Evolutionary conservation across 2,797 vertebrate genomes (phyloP).

Genomic region (Triplophysa yarkandensis): DNA sequence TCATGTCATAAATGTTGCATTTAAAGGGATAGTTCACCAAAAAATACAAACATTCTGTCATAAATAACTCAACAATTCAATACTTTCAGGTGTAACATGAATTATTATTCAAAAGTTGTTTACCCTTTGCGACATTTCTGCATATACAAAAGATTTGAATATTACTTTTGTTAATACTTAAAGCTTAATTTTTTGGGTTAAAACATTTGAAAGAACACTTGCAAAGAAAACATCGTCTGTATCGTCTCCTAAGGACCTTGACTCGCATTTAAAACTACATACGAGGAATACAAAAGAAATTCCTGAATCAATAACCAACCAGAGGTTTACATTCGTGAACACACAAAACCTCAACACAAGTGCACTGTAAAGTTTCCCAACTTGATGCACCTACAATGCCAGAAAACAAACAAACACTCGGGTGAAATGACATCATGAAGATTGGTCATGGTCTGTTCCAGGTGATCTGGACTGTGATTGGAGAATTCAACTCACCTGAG

Average conservation of each 20-base stretch:
- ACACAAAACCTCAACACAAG: too few relatives aligned
- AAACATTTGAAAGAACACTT: background rate
- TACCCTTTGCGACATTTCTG: too few relatives aligned
- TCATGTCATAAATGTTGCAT: background rate
- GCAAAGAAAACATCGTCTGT: background rate
- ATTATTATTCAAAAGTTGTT: too few relatives aligned
- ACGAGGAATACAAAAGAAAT: background rate
- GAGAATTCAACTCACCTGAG: slow-evolving; percentile 66
- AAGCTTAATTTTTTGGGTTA: background rate
- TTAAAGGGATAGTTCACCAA: background rate
- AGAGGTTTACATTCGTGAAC: too few relatives aligned
- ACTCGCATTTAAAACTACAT: too few relatives aligned
- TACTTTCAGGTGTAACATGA: too few relatives aligned
- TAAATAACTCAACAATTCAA: too few relatives aligned
- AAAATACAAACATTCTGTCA: too few relatives aligned
- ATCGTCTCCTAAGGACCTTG: too few relatives aligned
- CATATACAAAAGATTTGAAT: too few relatives aligned
- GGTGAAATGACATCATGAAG: background rate
- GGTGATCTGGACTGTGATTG: background rate
- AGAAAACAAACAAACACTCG: background rate
- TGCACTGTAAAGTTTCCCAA: too few relatives aligned
- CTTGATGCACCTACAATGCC: background rate
- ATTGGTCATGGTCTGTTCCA: background rate
- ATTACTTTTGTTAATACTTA: background rate
- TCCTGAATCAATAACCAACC: too few relatives aligned